Evolutionary conservation across 2,797 vertebrate species (phyloP), one percentile per base, ranked within the genome.

Genomic region (Brachymystax lenok): DNA sequence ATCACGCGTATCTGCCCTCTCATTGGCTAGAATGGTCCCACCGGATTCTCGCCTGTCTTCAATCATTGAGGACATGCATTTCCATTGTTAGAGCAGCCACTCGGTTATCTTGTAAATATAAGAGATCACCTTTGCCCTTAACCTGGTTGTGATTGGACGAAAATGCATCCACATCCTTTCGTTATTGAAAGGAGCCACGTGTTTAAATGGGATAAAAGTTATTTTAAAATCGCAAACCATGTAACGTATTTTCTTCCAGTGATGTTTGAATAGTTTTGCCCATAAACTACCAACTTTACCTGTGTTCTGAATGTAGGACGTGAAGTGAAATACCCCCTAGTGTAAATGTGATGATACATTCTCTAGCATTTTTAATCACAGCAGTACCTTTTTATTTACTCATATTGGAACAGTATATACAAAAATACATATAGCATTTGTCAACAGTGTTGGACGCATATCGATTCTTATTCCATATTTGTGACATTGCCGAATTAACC

Each of bases 391-490:
- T 35, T 33, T 2, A 69, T 70, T 46, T 28, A 70, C 40, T 46
- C 17, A 46, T 19, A 40, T 7, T 50, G 40, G 8, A 70, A 70
- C 14, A 3, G 30, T 40, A 69, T 50, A 51, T 12, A 24, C n/a
- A 33, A 24, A 51, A 69, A 69, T 10, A 30, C 33, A n/a, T 33
- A 73, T 5, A 33, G 33, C 33, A 33, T 33, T 33, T 24, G 24
- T 24, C 24, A 24, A 24, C 24, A 24, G 24, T 24, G 24, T 24
- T 24, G 24, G 24, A 24, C 24, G 24, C 24, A 24, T 24, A 24
- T 61, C 54, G 71, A 73, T 73, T 73, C 12, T 4, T 35, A 24
- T 40, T 56, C 54, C 71, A 73, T 61, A 73, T 73, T 73, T 61
- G 71, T 30, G 54, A 35, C 30, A 5, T 1, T 33, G 5, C 5